Base-by-base conservation (phyloP, 2,797 vertebrate species). In the Taeniopygia guttata region DNA sequence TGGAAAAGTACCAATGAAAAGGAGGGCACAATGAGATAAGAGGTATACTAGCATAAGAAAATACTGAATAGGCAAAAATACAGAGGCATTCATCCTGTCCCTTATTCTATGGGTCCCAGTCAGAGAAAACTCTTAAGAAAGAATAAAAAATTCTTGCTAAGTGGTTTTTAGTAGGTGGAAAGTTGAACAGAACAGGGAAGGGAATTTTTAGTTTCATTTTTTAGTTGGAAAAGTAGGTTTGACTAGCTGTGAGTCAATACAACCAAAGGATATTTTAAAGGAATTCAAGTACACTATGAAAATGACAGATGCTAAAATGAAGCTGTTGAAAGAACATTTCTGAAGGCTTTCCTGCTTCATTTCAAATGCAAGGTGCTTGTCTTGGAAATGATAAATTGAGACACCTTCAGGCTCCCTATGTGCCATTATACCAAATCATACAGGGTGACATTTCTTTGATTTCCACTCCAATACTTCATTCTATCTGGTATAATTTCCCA, bases 371-470 rank as follows among this genome's bases (percentile, higher is more conserved):
- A 79, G 69, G 34, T 29, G 2, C 68, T 84, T 88, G 56, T 92
- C 94, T 92, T 84, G 40, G 77, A 91, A 96, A 95, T 79, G 81
- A 94, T 84, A 95, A 89, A 93, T 92, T 85, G 88, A 94, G 91
- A 64, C 82, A 87, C 52, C 87, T 92, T 79, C 51, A 64, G 62
- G 55, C 16, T 86, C 55, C 72, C 59, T 73, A 78, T 38, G 58
- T 88, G 75, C 59, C 89, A 95, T 72, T 90, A 89, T 49, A 89
- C 45, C 52, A 49, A 46, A 19, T 80, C n/a, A 32, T 58, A 77
- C 7, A 85, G 45, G 72, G 42, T 90, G 86, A 93, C 23, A 62
- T 59, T 73, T 92, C 83, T 94, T 91, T 94, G 90, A 95, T 94
- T 96, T 95, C 77, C 60, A 86, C 56, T 89, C 68, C n/a, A 86